phyloP scores from a whole-genome alignment of 2,797 vertebrate genomes.

The Aulostomus chinensis region DNA sequence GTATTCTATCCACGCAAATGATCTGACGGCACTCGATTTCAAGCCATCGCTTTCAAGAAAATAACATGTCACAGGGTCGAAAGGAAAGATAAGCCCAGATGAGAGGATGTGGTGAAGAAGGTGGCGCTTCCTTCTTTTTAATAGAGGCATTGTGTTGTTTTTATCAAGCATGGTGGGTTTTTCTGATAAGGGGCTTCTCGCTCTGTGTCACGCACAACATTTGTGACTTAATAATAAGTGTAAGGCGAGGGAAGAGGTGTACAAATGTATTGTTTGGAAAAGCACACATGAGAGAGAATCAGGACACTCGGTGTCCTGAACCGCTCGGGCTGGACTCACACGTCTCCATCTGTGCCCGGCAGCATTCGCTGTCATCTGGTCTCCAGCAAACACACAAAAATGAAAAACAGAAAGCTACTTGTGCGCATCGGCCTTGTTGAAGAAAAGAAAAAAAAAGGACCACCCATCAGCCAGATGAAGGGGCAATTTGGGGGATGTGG shows the following conservation, averaged over 20 bases:
- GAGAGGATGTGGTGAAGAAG: constrained; percentile 67
- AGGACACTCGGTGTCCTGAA: constrained; percentile 32
- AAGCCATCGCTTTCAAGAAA: constrained; percentile 27
- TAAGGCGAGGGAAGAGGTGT: constrained; percentile 4
- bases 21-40: constrained; percentile 25
- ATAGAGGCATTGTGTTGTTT: constrained; percentile 9
- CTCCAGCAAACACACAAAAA: constrained; percentile 18
- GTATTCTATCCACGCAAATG: constrained; percentile 27
- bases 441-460: constrained; percentile 44
- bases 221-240: constrained; percentile 26
- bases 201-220: constrained; percentile 24
- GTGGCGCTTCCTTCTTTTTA: constrained; percentile 71
- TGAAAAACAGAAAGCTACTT: constrained; percentile 15
- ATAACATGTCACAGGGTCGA: constrained; percentile 27
- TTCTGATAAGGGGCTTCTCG: constrained; percentile 30
- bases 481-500: constrained; percentile 71
- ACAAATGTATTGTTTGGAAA: constrained; percentile 40
- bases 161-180: constrained; percentile 13
- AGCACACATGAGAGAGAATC: constrained; percentile 25
- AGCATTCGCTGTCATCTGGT: constrained; percentile 43
- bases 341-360: constrained; percentile 50
- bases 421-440: constrained; percentile 34
- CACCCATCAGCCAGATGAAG: constrained; percentile 64
- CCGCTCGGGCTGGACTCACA: constrained; percentile 44
- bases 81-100: constrained; percentile 42